Conservation (phyloP, 2,113 vertebrate genomes). For the Barnardius zonarius region DNA sequence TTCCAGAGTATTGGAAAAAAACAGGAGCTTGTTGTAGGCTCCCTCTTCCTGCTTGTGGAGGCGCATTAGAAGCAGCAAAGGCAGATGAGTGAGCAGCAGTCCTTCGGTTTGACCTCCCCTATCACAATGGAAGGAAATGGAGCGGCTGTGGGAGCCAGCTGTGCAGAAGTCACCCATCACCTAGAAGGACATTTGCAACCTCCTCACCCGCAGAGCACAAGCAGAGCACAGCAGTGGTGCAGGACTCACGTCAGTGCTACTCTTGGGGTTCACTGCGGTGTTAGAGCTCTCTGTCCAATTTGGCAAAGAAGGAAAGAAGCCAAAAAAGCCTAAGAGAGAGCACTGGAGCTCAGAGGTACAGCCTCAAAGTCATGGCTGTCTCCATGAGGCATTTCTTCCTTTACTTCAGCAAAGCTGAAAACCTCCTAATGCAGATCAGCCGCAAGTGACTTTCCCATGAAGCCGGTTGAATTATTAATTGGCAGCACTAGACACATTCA, state of each 20-base stretch:
- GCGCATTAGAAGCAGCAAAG: neutral
- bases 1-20: slow-evolving; percentile 8
- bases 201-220: neutral
- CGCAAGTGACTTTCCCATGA: neutral
- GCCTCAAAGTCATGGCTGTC: neutral
- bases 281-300: neutral
- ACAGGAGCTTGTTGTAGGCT: neutral
- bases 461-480: slow-evolving; percentile 15
- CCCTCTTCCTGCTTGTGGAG: slow-evolving; percentile 23
- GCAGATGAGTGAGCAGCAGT: neutral
- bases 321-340: neutral
- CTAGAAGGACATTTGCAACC: neutral
- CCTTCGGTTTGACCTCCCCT: neutral
- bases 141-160: neutral
- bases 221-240: neutral
- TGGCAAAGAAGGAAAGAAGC: neutral
- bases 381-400: neutral
- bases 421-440: neutral
- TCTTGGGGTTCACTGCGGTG: neutral
- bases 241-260: rapidly evolving
- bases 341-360: neutral
- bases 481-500: neutral
- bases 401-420: neutral
- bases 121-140: slow-evolving; percentile 43
- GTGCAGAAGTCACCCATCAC: neutral